phyloP scores from a whole-genome alignment of 2,113 vertebrate species.

The Platichthys stellatus region DNA sequence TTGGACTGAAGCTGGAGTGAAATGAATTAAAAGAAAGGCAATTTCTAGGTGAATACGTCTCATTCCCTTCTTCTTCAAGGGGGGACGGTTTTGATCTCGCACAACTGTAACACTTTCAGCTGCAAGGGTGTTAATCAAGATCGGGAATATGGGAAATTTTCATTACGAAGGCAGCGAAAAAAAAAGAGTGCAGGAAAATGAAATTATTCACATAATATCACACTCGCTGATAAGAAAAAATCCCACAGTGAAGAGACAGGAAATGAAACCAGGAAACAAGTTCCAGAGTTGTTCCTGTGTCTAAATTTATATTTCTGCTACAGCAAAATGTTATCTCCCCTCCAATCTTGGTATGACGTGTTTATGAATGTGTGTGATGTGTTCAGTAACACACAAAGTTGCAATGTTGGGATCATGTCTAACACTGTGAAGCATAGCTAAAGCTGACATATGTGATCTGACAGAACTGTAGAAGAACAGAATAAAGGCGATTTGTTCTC shows the following conservation, averaged over 20 bases:
- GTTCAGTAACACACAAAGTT: neutral
- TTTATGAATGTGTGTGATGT: conserved; percentile 3
- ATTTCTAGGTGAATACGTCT: conserved; percentile 62
- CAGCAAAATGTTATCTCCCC: conserved; percentile 44
- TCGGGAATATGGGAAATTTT: conserved; percentile 51
- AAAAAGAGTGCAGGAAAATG: conserved; percentile 44
- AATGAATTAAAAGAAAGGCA: conserved; percentile 56
- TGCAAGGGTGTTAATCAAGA: conserved; percentile 50
- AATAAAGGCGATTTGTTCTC: conserved; percentile 23
- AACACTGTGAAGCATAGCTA: neutral
- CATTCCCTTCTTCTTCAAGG: conserved; percentile 37
- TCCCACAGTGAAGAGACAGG: conserved; percentile 59
- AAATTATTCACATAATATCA: conserved; percentile 68
- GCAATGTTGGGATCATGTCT: neutral
- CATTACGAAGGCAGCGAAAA: conserved; percentile 48
- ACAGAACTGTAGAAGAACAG: neutral
- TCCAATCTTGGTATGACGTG: neutral
- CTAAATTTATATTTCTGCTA: conserved; percentile 59
- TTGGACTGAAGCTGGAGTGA: conserved; percentile 44
- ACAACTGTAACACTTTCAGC: conserved; percentile 29
- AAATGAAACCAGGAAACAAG: conserved; percentile 71
- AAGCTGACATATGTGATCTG: conserved; percentile 24
- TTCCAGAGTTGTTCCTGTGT: conserved; percentile 54
- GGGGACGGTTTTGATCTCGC: conserved; percentile 36
- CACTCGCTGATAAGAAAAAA: conserved; percentile 57